These are phyloP conservation scores for Mus musculus DNA, from an alignment of 2,113 vertebrate genomes.

Conservation along the genomic window GRCm39 chr9:107299001-107299500, in stretches of 20 bases:
- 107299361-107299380: background rate
- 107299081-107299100: background rate
- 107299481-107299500: background rate
- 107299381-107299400: background rate
- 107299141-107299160: slow-evolving; percentile 24
- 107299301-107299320: background rate
- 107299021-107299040: background rate
- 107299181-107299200: background rate
- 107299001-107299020: background rate
- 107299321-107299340: background rate
- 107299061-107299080: background rate
- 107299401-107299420: background rate
- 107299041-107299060: background rate
- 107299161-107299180: background rate
- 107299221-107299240: rapidly evolving
- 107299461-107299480: background rate
- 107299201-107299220: background rate
- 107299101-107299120: background rate
- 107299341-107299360: background rate
- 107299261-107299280: background rate
- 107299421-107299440: background rate
- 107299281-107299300: background rate
- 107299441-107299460: too few species aligned
- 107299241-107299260: background rate
- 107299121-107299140: background rate